phyloP scores from a whole-genome alignment of 2,888 invertebrate genomes.

The Copidosoma aretas region DNA sequence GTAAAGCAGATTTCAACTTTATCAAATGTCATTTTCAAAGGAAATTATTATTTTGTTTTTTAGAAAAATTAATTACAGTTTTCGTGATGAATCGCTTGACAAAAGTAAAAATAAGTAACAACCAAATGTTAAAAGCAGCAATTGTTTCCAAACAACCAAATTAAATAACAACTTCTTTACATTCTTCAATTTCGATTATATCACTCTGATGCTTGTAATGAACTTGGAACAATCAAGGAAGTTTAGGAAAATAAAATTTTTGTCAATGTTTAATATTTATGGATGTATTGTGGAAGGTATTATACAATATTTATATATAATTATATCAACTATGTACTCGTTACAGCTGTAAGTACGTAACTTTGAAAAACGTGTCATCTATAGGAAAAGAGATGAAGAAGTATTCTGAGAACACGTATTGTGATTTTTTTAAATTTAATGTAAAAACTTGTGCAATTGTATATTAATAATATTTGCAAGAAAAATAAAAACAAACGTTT shows the following conservation, averaged over 20 bases:
- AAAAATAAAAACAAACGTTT: slow-evolving; percentile 28
- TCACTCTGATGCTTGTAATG: not conserved
- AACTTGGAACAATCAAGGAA: not conserved
- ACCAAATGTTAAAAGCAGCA: no score
- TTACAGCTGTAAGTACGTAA: slow-evolving; percentile 55
- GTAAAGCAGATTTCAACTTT: no score
- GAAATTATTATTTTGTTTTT: no score
- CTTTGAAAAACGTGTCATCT: slow-evolving; percentile 53
- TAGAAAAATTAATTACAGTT: no score
- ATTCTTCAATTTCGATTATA: no score
- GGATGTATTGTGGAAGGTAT: slow-evolving; percentile 61
- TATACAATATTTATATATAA: slow-evolving; percentile 62
- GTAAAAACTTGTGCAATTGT: slow-evolving; percentile 43
- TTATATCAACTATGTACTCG: slow-evolving; percentile 58
- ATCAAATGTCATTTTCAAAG: not conserved
- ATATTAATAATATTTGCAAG: slow-evolving; percentile 38
- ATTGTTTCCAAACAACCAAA: not conserved
- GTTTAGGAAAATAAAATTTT: slow-evolving; percentile 1
- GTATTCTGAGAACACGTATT: slow-evolving; percentile 48
- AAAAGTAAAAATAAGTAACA: no score
- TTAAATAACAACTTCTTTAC: not conserved
- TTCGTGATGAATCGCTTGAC: no score
- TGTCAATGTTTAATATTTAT: slow-evolving; percentile 59
- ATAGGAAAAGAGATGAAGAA: slow-evolving; percentile 51
- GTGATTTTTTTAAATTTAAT: slow-evolving; percentile 42